phyloP scores from a whole-genome alignment of 2,888 invertebrate genomes.

The Parthenolecanium corni region DNA sequence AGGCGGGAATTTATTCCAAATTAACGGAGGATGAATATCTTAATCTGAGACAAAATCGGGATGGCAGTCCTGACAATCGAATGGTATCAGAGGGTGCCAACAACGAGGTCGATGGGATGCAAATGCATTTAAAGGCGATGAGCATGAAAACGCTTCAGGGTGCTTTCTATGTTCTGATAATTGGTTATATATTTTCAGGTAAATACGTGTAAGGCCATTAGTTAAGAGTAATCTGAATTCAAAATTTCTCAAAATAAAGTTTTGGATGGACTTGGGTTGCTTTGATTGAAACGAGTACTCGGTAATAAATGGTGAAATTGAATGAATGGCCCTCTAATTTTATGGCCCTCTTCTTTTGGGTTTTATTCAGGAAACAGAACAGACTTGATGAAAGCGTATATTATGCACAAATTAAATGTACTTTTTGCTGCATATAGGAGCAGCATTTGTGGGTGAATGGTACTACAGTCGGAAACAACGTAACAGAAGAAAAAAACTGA shows the following conservation, averaged over 20 bases:
- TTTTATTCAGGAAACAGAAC: no score
- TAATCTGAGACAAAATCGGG: constrained; percentile 47
- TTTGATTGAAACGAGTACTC: no score
- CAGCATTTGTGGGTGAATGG: constrained; percentile 7
- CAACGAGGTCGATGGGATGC: constrained; percentile 32
- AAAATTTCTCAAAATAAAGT: background rate
- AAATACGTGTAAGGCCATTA: constrained; percentile 21
- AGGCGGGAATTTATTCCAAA: constrained; percentile 62
- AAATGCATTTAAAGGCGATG: constrained; percentile 46
- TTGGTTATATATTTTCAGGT: constrained; percentile 54
- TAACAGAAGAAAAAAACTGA: constrained; percentile 2
- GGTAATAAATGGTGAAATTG: no score
- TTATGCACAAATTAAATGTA: no score
- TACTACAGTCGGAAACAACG: constrained; percentile 5
- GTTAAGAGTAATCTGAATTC: background rate
- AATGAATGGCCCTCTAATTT: no score
- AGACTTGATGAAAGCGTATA: no score
- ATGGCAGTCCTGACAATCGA: constrained; percentile 20
- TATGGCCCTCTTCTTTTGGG: background rate
- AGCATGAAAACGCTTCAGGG: constrained; percentile 60
- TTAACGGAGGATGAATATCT: constrained; percentile 66
- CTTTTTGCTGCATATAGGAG: background rate
- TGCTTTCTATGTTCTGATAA: constrained; percentile 55
- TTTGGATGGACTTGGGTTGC: background rate
- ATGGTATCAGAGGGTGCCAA: constrained; percentile 32